Base-by-base conservation (phyloP, 2,113 vertebrate species). In the Neoarius graeffei region DNA sequence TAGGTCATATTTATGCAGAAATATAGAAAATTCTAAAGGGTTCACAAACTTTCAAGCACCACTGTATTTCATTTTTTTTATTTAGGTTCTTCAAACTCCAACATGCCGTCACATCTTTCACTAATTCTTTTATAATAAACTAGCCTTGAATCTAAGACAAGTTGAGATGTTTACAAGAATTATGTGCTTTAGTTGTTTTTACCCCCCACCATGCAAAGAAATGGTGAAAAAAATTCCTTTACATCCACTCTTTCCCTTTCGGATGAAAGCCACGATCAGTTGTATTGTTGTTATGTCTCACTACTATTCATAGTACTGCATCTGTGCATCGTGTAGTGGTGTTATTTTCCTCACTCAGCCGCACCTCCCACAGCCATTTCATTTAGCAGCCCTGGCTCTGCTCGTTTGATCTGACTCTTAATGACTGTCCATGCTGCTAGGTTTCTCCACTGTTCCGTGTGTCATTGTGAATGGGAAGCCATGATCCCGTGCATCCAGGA, bases 371-470 rank as follows among this genome's bases (percentile, higher is more conserved):
- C 87, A 27, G 69, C 57, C 86, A 56, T 87, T 87, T 82, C 77
- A 87, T 87, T 87, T 87, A 89, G 89, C 67, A 42, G 83, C 59
- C 83, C 54, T 57, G 66, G 74, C 84, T 86, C 59, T 88, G 73
- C 73, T 71, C 64, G 23, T 86, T 90, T 90, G 84, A 86, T 90
- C 81, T 86, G 85, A 82, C 71, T 86, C 85, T 86, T 90, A 88
- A 90, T 88, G 89, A 88, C 67, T 56, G 84, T 64, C 83, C 35
- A 30, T 82, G 77, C 59, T 50, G 56, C 74, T 67, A 54, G 84
- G 42, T 87, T 83, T 71, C 60, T 85, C 83, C 76, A 25, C 80
- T 62, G 80, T 62, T 82, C 84, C 52, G 73, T 73, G 62, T 81
- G 64, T 69, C 79, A 86, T 73, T 86, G 86, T 85, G 76, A 23